A percentile compares a stretch with the other conserved stretches of the same genome.
These are phyloP conservation scores for Melanotaenia maccullochi DNA, from an alignment of 2,797 vertebrate species.

Conservation along the genomic window DNA sequence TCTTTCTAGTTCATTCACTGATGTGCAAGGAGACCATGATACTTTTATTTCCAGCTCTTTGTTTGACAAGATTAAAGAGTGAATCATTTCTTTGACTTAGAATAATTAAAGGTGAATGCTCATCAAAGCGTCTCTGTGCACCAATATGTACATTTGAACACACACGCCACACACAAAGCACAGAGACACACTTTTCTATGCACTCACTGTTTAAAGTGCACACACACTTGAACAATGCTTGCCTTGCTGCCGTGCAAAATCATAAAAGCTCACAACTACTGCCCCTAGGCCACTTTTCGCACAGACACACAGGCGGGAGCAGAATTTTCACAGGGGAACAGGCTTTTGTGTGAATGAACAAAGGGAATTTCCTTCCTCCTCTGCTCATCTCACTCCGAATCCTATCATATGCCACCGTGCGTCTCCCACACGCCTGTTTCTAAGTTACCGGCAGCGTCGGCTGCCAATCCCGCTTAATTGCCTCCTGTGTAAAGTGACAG, in stretches of 20 bases:
- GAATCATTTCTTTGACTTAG: constrained; percentile 35
- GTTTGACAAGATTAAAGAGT: constrained; percentile 9
- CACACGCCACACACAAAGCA: constrained; percentile 2
- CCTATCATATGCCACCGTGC: constrained; percentile 67
- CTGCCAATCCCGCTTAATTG: constrained; percentile 78
- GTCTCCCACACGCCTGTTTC: constrained; percentile 80
- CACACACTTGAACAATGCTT: constrained; percentile 39
- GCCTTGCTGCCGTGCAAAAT: constrained; percentile 53
- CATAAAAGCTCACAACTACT: constrained; percentile 55
- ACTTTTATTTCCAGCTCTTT: constrained; percentile 21
- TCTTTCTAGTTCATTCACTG: constrained; percentile 30
- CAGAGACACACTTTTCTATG: constrained; percentile 21
- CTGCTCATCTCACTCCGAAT: constrained; percentile 55
- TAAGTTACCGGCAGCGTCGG: constrained; percentile 76
- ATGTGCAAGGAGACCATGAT: constrained; percentile 11
- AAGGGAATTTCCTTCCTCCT: constrained; percentile 74
- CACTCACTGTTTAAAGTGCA: constrained; percentile 7
- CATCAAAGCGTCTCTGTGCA: constrained; percentile 29
- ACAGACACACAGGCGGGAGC: constrained; percentile 30
- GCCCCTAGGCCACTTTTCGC: constrained; percentile 55
- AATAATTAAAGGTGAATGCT: constrained; percentile 40
- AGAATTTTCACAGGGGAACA: constrained; percentile 52
- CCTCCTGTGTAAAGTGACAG: constrained; percentile 72
- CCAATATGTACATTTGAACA: constrained; percentile 4
- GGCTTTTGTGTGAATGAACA: constrained; percentile 71